These are phyloP conservation scores for Autographa gamma DNA, from an alignment of 2,888 invertebrate species.

Conservation along the genomic window DNA sequence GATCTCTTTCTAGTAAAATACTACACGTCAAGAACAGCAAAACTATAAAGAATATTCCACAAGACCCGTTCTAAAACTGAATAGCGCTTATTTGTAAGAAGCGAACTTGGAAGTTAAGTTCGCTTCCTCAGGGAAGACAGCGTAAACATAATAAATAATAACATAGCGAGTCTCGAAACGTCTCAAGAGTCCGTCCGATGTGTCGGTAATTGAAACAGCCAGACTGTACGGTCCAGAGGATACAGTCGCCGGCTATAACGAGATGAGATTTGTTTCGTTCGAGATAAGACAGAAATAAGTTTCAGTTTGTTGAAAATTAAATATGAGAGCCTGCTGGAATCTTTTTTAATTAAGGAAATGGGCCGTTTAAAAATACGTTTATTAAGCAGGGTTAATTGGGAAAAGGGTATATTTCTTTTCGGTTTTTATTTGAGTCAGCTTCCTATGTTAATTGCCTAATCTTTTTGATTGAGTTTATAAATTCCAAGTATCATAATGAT, in stretches of 20 bases:
- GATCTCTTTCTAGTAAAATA: too few species aligned
- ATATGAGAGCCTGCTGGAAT: background rate
- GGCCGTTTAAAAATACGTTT: background rate
- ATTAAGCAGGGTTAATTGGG: background rate
- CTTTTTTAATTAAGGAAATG: background rate
- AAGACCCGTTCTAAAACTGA: conserved; percentile 10
- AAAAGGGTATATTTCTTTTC: background rate
- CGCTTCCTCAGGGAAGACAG: conserved; percentile 5
- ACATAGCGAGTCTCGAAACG: conserved; percentile 27
- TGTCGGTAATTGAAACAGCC: conserved; percentile 35
- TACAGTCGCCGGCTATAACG: conserved; percentile 8
- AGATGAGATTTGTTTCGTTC: conserved; percentile 2
- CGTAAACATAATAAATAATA: conserved; percentile 41
- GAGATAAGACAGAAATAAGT: conserved; percentile 35
- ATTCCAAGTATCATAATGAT: background rate
- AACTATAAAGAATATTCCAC: background rate
- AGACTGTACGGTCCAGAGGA: conserved; percentile 16
- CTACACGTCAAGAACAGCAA: background rate
- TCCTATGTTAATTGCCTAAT: background rate
- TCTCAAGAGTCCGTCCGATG: conserved; percentile 24
- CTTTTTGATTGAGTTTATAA: background rate
- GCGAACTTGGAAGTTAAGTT: too few species aligned
- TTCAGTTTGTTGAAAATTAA: background rate
- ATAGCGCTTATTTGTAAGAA: background rate
- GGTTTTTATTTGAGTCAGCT: background rate